phyloP scores from a whole-genome alignment of 2,113 vertebrate genomes.

The Prunella fulvescens region DNA sequence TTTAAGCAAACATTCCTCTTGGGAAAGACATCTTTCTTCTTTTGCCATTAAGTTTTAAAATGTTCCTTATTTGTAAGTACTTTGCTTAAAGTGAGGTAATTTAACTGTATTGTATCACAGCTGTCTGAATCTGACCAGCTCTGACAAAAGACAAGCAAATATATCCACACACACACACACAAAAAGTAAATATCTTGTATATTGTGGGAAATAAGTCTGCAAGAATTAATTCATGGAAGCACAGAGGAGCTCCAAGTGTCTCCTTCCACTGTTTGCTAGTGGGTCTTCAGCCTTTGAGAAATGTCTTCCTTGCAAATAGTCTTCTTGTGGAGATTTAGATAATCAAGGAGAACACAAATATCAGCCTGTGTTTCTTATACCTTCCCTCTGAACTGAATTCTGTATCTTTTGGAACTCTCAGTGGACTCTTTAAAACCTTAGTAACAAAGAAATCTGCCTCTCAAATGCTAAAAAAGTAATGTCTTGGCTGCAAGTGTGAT shows the following conservation, averaged over 20 bases:
- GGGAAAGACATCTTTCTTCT: constrained; percentile 12
- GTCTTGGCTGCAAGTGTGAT: neutral
- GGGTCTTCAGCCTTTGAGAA: neutral
- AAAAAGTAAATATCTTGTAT: neutral
- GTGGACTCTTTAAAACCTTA: neutral
- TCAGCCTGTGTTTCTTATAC: neutral
- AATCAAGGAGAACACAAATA: neutral
- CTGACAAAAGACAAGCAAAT: neutral
- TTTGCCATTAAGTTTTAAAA: constrained; percentile 7
- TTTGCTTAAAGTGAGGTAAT: neutral
- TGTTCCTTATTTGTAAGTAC: neutral
- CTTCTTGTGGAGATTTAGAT: neutral
- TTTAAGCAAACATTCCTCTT: constrained; percentile 10
- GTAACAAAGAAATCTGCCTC: neutral
- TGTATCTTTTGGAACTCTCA: neutral
- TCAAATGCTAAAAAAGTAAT: neutral
- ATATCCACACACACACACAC: neutral
- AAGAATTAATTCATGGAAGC: neutral
- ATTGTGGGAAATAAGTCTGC: neutral
- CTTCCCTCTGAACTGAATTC: neutral
- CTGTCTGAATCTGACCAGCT: neutral
- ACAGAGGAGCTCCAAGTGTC: neutral
- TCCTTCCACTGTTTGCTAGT: neutral
- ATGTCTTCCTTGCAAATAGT: neutral
- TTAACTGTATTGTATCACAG: neutral